These are phyloP conservation scores for Brachyopa scutellaris DNA, from an alignment of 2,888 invertebrate species.

Conservation along the genomic window DNA sequence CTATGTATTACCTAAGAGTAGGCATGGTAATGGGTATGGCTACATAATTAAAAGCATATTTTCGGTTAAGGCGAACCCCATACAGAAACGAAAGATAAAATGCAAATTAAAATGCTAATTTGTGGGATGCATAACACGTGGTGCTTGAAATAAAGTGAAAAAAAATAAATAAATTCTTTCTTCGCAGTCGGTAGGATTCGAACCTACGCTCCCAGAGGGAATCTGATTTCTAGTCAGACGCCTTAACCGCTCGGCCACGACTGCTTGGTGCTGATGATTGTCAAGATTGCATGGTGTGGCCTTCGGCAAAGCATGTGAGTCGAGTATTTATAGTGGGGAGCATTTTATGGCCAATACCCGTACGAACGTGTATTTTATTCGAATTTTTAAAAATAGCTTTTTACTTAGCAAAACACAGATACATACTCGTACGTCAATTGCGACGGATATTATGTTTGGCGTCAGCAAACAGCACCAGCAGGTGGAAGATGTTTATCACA, in stretches of 20 bases:
- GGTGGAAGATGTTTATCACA: slow-evolving; percentile 46
- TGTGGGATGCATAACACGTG: not conserved
- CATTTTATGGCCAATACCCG: not conserved
- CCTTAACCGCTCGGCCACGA: slow-evolving; percentile 73
- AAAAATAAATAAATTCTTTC: not conserved
- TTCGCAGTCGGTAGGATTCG: slow-evolving; percentile 76
- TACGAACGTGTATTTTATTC: too few species aligned
- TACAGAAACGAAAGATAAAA: slow-evolving; percentile 14
- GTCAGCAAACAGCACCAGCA: slow-evolving; percentile 42
- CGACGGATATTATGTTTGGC: slow-evolving; percentile 21
- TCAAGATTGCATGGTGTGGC: not conserved
- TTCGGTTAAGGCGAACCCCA: not conserved
- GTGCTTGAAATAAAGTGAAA: not conserved
- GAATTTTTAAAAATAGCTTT: slow-evolving; percentile 48
- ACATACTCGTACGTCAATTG: slow-evolving; percentile 8
- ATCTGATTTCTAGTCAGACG: slow-evolving; percentile 73
- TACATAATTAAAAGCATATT: slow-evolving; percentile 44
- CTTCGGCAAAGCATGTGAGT: not conserved
- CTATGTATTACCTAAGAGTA: too few species aligned
- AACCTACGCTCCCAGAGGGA: slow-evolving; percentile 75
- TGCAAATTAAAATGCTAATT: slow-evolving; percentile 6
- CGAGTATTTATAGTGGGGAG: not conserved
- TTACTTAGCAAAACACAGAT: slow-evolving; percentile 1
- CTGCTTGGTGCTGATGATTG: not conserved
- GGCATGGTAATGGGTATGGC: too few species aligned